Base-by-base conservation (phyloP, 2,888 invertebrate genomes). In the Herminia tarsipennalis region DNA sequence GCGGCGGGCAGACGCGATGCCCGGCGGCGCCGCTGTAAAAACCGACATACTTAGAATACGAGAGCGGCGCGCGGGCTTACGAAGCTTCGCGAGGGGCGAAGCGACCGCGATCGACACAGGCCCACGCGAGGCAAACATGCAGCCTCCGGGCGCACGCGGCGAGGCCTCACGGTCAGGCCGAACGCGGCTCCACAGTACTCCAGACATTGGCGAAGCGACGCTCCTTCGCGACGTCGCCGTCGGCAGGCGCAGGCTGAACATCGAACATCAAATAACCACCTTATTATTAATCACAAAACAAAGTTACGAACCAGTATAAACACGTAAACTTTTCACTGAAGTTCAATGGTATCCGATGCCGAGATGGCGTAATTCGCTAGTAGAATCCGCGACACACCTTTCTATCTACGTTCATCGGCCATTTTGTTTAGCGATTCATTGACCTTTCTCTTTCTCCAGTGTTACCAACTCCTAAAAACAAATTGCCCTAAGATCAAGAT, bases 251-350 rank as follows among this genome's bases (percentile, higher is more conserved):
- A 52, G 61, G 51, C 62, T 58, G 65, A 53, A 64, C 64, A 65
- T 65, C 65, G 59, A 66, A 64, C 66, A 63, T 58, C 66, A 62
- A 70, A 85, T 83, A 84, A 88, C 78, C 90, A 89, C 88, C 83
- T 87, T 86, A 89, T 81, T 75, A 67, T 65, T 80, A 81, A 88
- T 81, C 89, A 89, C 89, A 90, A 90, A 80, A 86, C 86, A 88
- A 89, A 83, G 90, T 90, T 90, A 90, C 90, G 90, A 86, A 90
- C 90, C 90, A 90, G 90, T 78, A 81, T 73, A 76, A 79, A 87
- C 90, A 90, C 89, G 87, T 76, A 78, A 86, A 87, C 86, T 66
- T 81, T 89, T 84, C 89, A 90, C 90, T 82, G 88, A 81, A 84
- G 86, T 87, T 86, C 80, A 81, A 83, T 62, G 68, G 81, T 76